Evolutionary conservation across 1,140 invertebrate genomes (phyloP).

Genomic region (Andricus grossulariae): DNA sequence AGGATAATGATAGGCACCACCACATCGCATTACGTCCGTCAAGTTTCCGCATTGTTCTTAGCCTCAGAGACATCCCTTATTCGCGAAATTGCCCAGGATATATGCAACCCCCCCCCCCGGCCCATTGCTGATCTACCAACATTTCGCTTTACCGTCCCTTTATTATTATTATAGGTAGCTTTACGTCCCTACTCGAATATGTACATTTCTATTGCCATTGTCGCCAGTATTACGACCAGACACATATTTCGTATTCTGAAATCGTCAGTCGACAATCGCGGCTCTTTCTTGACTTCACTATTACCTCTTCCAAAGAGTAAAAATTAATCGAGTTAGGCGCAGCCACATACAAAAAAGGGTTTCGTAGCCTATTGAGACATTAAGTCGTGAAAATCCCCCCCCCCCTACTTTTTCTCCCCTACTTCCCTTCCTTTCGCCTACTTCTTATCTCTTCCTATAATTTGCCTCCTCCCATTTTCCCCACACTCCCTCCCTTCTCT

Average conservation of each 20-base stretch:
- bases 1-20: slow-evolving; percentile 45
- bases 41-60: slow-evolving; percentile 43
- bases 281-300: neutral
- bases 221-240: slow-evolving; percentile 46
- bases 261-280: slow-evolving; percentile 32
- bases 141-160: slow-evolving; percentile 36
- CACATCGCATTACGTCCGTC: neutral
- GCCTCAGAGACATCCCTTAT: no score
- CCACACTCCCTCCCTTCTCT: no score
- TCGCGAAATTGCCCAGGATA: slow-evolving; percentile 47
- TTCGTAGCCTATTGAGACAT: no score
- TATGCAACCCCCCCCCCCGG: neutral
- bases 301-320: neutral
- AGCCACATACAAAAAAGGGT: no score
- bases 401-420: no score
- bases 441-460: no score
- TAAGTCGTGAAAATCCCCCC: no score
- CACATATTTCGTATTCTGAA: slow-evolving; percentile 34
- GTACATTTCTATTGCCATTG: slow-evolving; percentile 46
- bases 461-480: no score
- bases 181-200: slow-evolving; percentile 50
- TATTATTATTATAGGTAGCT: slow-evolving; percentile 43
- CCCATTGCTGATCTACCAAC: no score
- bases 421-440: no score
- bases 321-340: no score